Base-by-base conservation (phyloP, 1,140 invertebrate genomes). In the Lordiphosa mommai region DNA sequence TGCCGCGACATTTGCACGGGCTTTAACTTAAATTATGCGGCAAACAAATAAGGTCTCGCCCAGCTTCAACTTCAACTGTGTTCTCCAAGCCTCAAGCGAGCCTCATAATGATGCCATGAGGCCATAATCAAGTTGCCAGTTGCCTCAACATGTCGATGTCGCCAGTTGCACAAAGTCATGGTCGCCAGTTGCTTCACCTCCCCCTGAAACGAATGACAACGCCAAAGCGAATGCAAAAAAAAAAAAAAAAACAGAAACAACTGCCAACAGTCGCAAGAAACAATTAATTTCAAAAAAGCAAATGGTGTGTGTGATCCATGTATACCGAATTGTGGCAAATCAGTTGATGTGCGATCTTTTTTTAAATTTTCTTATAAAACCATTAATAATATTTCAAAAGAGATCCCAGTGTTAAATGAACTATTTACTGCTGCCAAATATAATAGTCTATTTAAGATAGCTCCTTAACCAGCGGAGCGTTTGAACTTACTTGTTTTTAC, bases 11-110 rank as follows among this genome's bases (percentile, higher is more conserved):
- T 69, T 69, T 69, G 55, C 50, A 20, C 37, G 23, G 38, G 43
- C 55, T 65, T 68, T 65, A 59, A 60, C 61, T 69, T 69, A 65
- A 69, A 65, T 65, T 69, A 69, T 69, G 66, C 61, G 46, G 32
- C 66, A 69, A 69, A 53, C 49, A 69, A 65, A 69, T 69, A 69
- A 69, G 66, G 50, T 65, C 61, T 29, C 20, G 49, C 44, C 27
- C 13, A 27, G 10, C 8, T 12, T 43, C 40, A 5, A 20, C 27
- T 23, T 43, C 10, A 12, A 20, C 10, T 10, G 2, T 10, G 2
- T 23, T 23, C 40, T 13, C 40, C 27, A 12, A n/a, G n/a, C 8
- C 5, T 2, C 17, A 12, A 20, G 44, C 43, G 43, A 64, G 53
- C 27, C 34, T 48, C 61, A 69, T 69, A 65, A 69, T 69, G 55